Base-by-base conservation (phyloP, 1,140 invertebrate genomes). In the Harlomillsia oculata region DNA sequence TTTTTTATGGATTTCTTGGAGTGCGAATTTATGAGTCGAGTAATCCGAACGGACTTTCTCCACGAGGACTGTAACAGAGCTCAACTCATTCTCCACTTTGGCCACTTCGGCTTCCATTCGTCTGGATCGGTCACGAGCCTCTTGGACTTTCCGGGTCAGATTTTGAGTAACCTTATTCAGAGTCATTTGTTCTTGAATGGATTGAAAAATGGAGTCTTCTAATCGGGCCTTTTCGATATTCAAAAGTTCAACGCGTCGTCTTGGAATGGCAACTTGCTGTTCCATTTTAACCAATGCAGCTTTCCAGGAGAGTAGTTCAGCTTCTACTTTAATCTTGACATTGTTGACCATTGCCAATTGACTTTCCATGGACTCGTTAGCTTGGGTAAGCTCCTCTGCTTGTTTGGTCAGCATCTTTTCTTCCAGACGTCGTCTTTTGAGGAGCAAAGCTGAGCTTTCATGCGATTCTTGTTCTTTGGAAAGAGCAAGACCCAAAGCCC, bases 121-220 rank as follows among this genome's bases (percentile, higher is more conserved):
- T 46, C 67, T 29, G 13, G 46, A 58, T 40, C 60, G 64, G 5
- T 65, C 37, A 16, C 65, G 49, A 37, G 67, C 52, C 23, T 34
- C 20, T 44, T 48, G 9, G 4, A 65, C 51, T 46, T 56, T 46
- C 13, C 56, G 52, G 16, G 37, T 43, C 18, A 70, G 46, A 43
- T 67, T 49, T 25, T 53, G 30, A 2, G 67, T 51, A 5, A 63
- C 64, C 46, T 83, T 84, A 60, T 85, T 79, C 28, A 80, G 78
- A 5, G 78, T 72, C n/a, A 82, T 63, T 63, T 82, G 80, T 14
- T 83, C 80, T 64, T 85, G 80, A 0, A 85, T 70, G 46, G 78
- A 75, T 36, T 71, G 67, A 11, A 84, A 66, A 37, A 85, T 78
- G n/a, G 75, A 65, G 52, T 82, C 77, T 67, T 85, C 83, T 34